Evolutionary conservation across 2,113 vertebrate species (phyloP), one percentile per base, ranked within the genome.

Genomic region (Mionectes macconnelli): DNA sequence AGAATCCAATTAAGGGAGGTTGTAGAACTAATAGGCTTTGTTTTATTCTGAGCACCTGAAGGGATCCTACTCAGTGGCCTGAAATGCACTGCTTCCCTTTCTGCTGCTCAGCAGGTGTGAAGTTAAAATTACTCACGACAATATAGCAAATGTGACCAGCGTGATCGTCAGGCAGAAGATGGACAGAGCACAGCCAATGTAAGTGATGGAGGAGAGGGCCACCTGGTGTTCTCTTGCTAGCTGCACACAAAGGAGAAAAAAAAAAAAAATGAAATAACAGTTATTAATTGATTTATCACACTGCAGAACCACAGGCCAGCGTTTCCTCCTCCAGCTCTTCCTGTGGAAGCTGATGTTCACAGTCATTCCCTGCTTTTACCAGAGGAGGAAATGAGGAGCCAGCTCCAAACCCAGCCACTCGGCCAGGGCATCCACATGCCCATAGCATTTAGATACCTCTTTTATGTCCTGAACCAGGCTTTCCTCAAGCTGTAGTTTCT

Each of bases 131-230:
- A 99, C 99, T 99, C 97, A 99, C 99, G 99, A 99, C 37, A 99
- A 97, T 64, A 99, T 91, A 5, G 99, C 99, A 73, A 99, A 99
- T 28, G 99, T 99, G 96, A 98, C 98, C 93, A 99, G 98, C 0
- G 99, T 99, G 97, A 99, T 98, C 28, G 96, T 96, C 96, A 99
- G 97, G 93, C 99, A 99, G 96, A 99, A 97, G 96, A 99, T 99
- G 28, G 99, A 99, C 87, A 99, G 97, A 3, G 99, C 99, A 31
- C 99, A 99, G 95, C 99, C 99, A 3, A 99, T 52, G 67, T 99
- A 99, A 95, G 98, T 99, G 91, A 99, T 99, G 97, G 99, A 98
- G 57, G 99, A 99, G 56, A 99, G 99, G 77, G 99, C 99, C 98
- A 99, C 98, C 99, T 98, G 97, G 98, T 99, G 99, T 97, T 96